Evolutionary conservation across 2,113 vertebrate species (phyloP), one percentile per base, ranked within the genome.

Genomic region (Crotophaga sulcirostris): DNA sequence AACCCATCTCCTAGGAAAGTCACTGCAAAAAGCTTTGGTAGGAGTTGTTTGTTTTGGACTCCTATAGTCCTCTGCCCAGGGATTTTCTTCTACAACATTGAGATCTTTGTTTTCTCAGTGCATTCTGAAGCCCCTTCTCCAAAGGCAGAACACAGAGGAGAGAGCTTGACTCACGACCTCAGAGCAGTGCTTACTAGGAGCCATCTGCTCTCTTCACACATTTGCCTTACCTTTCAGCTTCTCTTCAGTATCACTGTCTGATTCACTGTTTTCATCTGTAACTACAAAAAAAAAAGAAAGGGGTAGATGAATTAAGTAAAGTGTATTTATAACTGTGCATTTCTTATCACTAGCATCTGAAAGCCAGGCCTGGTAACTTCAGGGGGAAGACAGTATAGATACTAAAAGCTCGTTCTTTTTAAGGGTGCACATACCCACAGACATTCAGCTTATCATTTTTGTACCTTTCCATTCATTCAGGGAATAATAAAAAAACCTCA

Each of bases 261-360:
- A 99, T 96, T 99, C 99, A 38, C 99, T 99, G 97, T 99, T 99
- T 93, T 99, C 99, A 75, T 99, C 99, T 36, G 99, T 99, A 97
- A 99, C 98, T 99, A 78, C 47, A 80, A 11, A 40, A 81, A 38
- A n/a, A 81, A 83, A 91, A 55, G 10, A 86, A 82, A 85, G 70
- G 40, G 31, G 25, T 80, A 93, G 29, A 74, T 33, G 33, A 67
- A 60, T 64, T 74, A 62, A 68, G 49, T 36, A 38, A 87, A 90
- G 9, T 12, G 85, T 67, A 21, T 36, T 73, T 75, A 33, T 26
- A 91, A 76, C 7, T 49, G 26, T 52, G 44, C 31, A 54, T 36
- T 59, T 78, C 54, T 84, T 63, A 55, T 16, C 42, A 31, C n/a
- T 54, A 54, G 29, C 36, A 68, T 63, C 21, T 85, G 55, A 95